Evolutionary conservation across 64 coral and sea anemone species (phyloP), one percentile per base, ranked within the genome.

Genomic region (Acropora tenuis): DNA sequence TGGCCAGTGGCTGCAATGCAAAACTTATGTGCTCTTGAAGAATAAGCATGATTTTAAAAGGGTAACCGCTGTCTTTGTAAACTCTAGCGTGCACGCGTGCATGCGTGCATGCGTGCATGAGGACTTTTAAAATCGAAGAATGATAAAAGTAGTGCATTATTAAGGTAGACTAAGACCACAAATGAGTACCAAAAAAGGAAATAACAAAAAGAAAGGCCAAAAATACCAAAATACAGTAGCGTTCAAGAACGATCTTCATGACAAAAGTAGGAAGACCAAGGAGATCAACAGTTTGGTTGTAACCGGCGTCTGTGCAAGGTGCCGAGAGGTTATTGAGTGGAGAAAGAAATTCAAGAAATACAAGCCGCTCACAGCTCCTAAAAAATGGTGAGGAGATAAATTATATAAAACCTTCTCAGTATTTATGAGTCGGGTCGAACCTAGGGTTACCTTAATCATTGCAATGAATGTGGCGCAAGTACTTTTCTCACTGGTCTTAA

Each of bases 301-400:
- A 10, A 61, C 53, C 5, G 97, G 97, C 11, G 97, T 98, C 46
- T 98, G 97, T 75, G 84, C 44, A 18, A 60, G 94, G 74, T 98
- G 97, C 67, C 50, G 86, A 49, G 94, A 98, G 48, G 79, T 94
- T 40, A 98, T 98, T 45, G 97, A 98, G 41, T 98, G 97, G 97
- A 88, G 88, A 48, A 98, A 96, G 59, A 98, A 92, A 73, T 98
- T 84, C 46, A 98, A 98, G 19, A 98, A 98, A 68, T 98, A 98
- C 74, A 98, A 98, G 67, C 91, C 97, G 12, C 63, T 98, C 13
- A 98, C 82, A 57, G 94, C 97, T 41, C 97, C 97, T 19, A 98
- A 93, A 41, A 98, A 92, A 61, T 98, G 97, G 97, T 98, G 52
- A 89, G 79, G 46, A 2, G 47, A 57, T 55, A 5, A 55, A 2